phyloP scores from a whole-genome alignment of 2,797 vertebrate species.

The Enteromius unitaeniatus region DNA sequence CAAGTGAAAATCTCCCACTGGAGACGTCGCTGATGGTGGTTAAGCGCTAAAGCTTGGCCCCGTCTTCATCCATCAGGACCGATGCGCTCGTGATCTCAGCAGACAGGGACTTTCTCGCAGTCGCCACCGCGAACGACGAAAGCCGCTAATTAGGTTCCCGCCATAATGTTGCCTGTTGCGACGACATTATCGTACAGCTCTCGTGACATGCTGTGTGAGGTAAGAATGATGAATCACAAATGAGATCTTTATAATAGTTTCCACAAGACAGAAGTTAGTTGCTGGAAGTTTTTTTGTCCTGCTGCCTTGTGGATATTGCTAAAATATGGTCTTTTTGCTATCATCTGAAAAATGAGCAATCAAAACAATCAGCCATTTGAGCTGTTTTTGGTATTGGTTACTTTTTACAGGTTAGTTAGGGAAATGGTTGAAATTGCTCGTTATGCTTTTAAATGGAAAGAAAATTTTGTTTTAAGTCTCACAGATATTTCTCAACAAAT shows the following conservation, averaged over 20 bases:
- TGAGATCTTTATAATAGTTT: not conserved
- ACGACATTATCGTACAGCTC: slow-evolving; percentile 14
- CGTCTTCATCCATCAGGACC: slow-evolving; percentile 32
- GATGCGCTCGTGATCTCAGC: slow-evolving; percentile 28
- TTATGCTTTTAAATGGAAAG: not conserved
- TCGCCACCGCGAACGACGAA: slow-evolving; percentile 2
- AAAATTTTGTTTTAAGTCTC: not conserved
- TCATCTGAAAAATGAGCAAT: not conserved
- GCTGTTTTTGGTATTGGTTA: not conserved
- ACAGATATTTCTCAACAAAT: not conserved
- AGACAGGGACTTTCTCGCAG: slow-evolving; percentile 38
- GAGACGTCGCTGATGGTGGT: not conserved
- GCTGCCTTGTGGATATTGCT: not conserved
- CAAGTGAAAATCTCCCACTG: slow-evolving; percentile 1
- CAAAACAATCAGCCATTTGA: not conserved
- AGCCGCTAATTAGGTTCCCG: slow-evolving; percentile 1
- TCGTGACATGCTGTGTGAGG: not conserved
- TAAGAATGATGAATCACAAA: not conserved
- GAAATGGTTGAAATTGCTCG: not conserved
- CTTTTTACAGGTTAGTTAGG: not conserved
- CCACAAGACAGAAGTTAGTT: not conserved
- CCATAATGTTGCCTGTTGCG: slow-evolving; percentile 1
- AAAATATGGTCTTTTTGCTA: not conserved
- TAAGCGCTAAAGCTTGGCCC: slow-evolving; percentile 11
- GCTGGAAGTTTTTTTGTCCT: not conserved